phyloP scores from a whole-genome alignment of 2,113 vertebrate species.

The Aplodontia rufa region DNA sequence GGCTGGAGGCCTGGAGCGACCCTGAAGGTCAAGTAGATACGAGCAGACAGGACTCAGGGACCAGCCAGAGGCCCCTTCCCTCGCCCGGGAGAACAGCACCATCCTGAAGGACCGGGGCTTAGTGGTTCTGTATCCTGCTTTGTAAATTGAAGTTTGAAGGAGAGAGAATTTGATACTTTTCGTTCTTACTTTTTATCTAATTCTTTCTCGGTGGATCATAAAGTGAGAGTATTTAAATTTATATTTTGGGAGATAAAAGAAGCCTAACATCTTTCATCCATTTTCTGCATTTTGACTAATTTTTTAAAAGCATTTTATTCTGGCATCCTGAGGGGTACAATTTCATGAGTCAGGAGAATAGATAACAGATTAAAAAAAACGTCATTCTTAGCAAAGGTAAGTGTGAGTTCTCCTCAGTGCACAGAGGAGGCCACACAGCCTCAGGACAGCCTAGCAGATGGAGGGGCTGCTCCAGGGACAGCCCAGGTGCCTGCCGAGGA shows the following conservation, averaged over 20 bases:
- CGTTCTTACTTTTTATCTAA: slow-evolving; percentile 26
- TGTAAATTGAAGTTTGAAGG: background rate
- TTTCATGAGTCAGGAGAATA: slow-evolving; percentile 74
- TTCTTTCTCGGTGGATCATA: slow-evolving; percentile 40
- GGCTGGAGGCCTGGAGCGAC: fast-evolving
- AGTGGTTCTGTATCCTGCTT: background rate
- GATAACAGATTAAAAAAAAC: slow-evolving; percentile 72
- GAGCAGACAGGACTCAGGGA: no score
- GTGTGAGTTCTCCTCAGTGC: background rate
- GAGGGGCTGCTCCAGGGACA: fast-evolving
- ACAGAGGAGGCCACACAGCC: fast-evolving
- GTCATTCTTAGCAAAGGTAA: slow-evolving; percentile 39
- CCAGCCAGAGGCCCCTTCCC: fast-evolving
- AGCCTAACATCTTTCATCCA: slow-evolving; percentile 48
- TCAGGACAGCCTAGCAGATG: fast-evolving
- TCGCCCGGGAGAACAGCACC: background rate
- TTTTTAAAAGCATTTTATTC: slow-evolving; percentile 63
- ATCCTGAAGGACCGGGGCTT: background rate
- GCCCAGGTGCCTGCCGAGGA: fast-evolving
- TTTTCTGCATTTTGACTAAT: slow-evolving; percentile 47
- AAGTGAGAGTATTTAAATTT: slow-evolving; percentile 57
- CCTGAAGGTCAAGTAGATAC: fast-evolving
- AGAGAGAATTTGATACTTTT: background rate
- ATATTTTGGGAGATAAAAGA: slow-evolving; percentile 64
- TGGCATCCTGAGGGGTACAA: slow-evolving; percentile 60